Conservation (phyloP, 2,113 vertebrate species). For the Phoenicopterus ruber region DNA sequence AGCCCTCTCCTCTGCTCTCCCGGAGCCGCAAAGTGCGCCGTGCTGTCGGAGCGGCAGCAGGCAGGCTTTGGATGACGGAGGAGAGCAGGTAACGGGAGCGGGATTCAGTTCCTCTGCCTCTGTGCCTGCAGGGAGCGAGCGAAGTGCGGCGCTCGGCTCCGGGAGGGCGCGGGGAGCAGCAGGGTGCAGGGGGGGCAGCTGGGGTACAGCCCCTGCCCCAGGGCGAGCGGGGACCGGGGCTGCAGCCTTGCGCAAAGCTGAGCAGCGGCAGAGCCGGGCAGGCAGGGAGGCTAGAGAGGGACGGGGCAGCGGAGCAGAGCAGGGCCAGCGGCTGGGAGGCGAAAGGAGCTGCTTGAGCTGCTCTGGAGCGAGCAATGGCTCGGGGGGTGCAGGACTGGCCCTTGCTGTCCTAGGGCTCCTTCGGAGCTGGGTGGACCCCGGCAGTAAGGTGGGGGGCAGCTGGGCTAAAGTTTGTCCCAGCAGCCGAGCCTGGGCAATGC, state of each 20-base stretch:
- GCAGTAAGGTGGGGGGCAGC: not conserved
- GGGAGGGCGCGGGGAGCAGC: not conserved
- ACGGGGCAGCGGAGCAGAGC: not conserved
- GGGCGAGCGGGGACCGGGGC: not conserved
- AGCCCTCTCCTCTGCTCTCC: not conserved
- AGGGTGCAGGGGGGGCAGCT: not conserved
- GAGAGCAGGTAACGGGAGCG: not conserved
- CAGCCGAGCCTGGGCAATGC: not conserved
- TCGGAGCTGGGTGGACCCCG: not conserved
- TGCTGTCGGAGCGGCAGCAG: not conserved
- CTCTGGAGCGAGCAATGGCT: not conserved
- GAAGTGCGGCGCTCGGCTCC: not conserved
- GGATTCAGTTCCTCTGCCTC: not conserved
- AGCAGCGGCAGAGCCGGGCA: not conserved
- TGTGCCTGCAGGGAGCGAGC: not conserved
- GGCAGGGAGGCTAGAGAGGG: not conserved
- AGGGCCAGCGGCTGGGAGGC: not conserved
- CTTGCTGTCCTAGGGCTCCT: not conserved
- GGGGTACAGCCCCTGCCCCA: not conserved
- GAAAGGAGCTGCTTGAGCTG: not conserved
- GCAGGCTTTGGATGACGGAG: not conserved
- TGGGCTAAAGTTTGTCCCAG: not conserved
- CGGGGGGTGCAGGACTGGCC: fast-evolving
- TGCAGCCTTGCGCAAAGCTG: not conserved
- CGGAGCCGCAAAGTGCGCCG: fast-evolving